Conservation (phyloP, 2,113 vertebrate species). For the Cynocephalus volans region DNA sequence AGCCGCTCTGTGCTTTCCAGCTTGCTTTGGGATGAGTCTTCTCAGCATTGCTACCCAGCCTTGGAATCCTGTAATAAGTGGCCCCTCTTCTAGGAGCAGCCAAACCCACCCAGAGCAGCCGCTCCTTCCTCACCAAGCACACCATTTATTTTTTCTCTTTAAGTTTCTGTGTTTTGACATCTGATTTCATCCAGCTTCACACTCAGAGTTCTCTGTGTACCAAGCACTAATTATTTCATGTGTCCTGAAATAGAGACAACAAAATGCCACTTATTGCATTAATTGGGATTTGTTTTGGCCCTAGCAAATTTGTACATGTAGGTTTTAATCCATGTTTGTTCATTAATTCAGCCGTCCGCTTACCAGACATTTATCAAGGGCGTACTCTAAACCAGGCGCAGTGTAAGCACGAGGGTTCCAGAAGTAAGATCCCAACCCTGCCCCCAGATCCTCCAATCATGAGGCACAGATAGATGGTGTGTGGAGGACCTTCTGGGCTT, state of each 20-base stretch:
- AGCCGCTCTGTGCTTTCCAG: not conserved
- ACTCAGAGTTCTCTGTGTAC: conserved; percentile 32
- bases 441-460: not conserved
- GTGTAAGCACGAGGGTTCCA: no score
- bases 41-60: not conserved
- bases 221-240: conserved; percentile 47
- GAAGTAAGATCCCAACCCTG: not conserved
- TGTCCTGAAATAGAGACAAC: conserved; percentile 41
- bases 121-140: not conserved
- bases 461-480: not conserved
- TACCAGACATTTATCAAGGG: not conserved
- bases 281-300: not conserved
- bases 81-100: not conserved
- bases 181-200: conserved; percentile 23
- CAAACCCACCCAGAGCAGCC: not conserved
- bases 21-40: not conserved
- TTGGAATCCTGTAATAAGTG: not conserved
- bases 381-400: accelerated
- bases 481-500: not conserved
- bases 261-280: not conserved
- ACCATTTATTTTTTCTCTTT: not conserved
- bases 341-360: not conserved
- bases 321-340: not conserved
- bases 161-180: conserved; percentile 64
- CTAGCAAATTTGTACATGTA: not conserved